These are phyloP conservation scores for Crax fasciolata DNA, from an alignment of 2,797 vertebrate genomes.

Conservation along the genomic window DNA sequence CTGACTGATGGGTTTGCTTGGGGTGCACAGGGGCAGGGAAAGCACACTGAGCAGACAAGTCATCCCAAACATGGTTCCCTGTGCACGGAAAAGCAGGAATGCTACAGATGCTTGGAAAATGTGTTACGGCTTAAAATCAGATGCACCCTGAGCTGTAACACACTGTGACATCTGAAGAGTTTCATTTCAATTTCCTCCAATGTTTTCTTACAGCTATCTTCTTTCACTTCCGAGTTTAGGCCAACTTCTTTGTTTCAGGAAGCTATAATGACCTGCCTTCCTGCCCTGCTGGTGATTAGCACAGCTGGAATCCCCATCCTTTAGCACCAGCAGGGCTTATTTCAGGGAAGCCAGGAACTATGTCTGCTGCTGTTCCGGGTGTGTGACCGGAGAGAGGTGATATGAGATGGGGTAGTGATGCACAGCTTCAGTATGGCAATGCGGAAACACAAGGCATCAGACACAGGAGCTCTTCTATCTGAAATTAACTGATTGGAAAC, in stretches of 20 bases:
- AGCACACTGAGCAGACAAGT: background rate
- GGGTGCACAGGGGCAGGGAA: background rate
- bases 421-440: background rate
- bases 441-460: background rate
- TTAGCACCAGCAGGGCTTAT: background rate
- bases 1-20: fast-evolving
- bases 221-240: conserved; percentile 29
- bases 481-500: background rate
- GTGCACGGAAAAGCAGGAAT: background rate
- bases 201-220: conserved; percentile 6
- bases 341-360: background rate
- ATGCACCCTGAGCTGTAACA: background rate
- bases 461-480: background rate
- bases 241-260: conserved; percentile 46
- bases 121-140: conserved; percentile 15
- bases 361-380: background rate
- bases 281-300: conserved; percentile 32
- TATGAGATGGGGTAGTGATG: background rate
- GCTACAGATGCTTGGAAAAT: background rate
- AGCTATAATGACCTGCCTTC: conserved; percentile 62
- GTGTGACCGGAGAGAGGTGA: background rate
- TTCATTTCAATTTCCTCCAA: background rate
- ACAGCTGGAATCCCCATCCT: conserved; percentile 22
- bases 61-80: background rate
- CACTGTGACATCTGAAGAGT: background rate